Evolutionary conservation across 2,113 vertebrate species (phyloP), one percentile per base, ranked within the genome.

Genomic region (Rhinopomastus cyanomelas): DNA sequence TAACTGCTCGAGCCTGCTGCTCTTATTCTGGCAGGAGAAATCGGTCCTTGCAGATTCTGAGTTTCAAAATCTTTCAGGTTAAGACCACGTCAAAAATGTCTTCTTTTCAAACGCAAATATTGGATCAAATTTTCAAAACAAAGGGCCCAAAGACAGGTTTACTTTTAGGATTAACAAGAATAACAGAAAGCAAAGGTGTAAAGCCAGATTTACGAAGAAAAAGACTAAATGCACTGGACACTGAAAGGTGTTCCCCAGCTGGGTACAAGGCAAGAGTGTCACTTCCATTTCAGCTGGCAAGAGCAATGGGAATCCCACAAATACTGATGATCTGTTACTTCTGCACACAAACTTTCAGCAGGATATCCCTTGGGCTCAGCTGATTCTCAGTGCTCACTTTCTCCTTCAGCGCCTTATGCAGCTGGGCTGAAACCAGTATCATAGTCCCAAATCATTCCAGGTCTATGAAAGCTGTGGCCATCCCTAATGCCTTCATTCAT

Each of bases 11-110:
- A 85, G 36, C 67, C 34, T 34, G 8, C 27, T 12, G 39, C 46
- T 77, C 46, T 81, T 93, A 94, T 59, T 89, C 94, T 83, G 93
- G 88, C 73, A 83, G 65, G 5, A 84, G 61, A 81, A 88, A 91
- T 84, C 27, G 60, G 22, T 46, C 77, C 76, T 93, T 91, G 88
- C 77, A 96, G 86, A 94, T 93, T 82, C 11, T 73, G 72, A 96
- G 89, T 90, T 96, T 93, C 87, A 93, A 94, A 96, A 93, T 94
- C 80, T 79, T 95, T 95, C 94, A 96, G 95, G 93, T 97, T 92
- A 97, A 93, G 93, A 92, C 75, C 39, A 36, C 82, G 94, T 85
- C 89, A 85, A 94, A 96, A 79, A 89, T 73, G 87, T 89, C 67
- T 89, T 91, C 77, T 67, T 84, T 88, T 85, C 49, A 95, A 95